Base-by-base conservation (phyloP, 2,888 invertebrate species). In the Blomia tropicalis region DNA sequence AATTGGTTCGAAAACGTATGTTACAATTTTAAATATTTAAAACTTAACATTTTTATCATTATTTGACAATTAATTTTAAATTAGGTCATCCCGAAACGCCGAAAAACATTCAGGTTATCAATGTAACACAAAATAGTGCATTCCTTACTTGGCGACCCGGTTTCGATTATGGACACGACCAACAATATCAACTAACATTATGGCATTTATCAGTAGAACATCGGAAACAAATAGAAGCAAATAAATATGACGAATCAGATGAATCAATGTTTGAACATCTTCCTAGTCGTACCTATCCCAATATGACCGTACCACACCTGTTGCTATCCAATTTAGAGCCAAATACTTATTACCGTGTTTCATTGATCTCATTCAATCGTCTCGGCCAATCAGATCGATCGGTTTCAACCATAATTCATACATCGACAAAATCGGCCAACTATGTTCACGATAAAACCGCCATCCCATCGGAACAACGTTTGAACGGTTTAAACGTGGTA, bases 151-250 rank as follows among this genome's bases (percentile, higher is more conserved):
- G 95, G 95, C 81, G 81, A 22, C 87, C 90, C 0, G 92, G 91
- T 0, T 95, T 95, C 72, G 86, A 93, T 73, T 95, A 95, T 0
- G 95, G 95, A 0, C 77, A 88, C 63, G 79, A 80, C 56, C 85
- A 90, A 2, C 82, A 83, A 63, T 91, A 83, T 73, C 80, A 85
- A 64, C 81, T 93, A 51, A 79, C 88, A 69, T 89, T 82, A 71
- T 77, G 83, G 60, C 2, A 4, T 25, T 11, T 5, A 4, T 5
- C 4, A 4, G 17, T 43, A 11, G n/a, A 3, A 19, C 19, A 47
- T 19, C 11, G 3, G 17, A 2, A 47, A 19, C 19, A 47, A 19
- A 22, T 14, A 14, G n/a, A n/a, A n/a, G n/a, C n/a, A n/a, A n/a
- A n/a, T n/a, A n/a, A n/a, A n/a, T n/a, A n/a, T n/a, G n/a, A n/a